These are phyloP conservation scores for Aurelia coerulea DNA, from an alignment of 30 jellyfish, hydroid and myxozoan species.

Conservation along the genomic window DNA sequence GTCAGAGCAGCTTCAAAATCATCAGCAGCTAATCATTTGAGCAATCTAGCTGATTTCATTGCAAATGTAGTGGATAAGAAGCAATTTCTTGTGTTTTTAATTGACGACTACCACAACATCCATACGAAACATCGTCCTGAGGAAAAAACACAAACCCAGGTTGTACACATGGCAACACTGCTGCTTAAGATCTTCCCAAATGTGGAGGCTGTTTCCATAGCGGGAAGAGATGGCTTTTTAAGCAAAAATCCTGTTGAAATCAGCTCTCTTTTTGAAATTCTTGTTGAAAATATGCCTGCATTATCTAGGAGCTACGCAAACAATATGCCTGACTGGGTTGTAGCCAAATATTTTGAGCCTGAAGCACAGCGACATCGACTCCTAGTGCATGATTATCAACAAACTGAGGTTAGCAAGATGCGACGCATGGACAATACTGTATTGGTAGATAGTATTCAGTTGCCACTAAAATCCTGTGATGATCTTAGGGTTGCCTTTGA, in stretches of 20 bases:
- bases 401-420: constrained; percentile 8
- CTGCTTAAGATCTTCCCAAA: not conserved
- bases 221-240: not conserved
- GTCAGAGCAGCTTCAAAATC: constrained; percentile 21
- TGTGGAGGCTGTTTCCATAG: constrained; percentile 3
- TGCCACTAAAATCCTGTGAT: not conserved
- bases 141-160: constrained; percentile 11
- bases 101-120: constrained; percentile 32
- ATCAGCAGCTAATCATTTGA: constrained; percentile 14
- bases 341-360: constrained; percentile 23
- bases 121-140: constrained; percentile 19
- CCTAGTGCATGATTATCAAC: constrained; percentile 8
- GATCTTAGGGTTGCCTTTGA: not conserved
- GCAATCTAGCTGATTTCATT: not conserved
- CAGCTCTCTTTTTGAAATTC: not conserved
- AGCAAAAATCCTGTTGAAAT: constrained; percentile 22
- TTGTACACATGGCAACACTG: constrained; percentile 15
- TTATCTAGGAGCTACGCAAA: constrained; percentile 4
- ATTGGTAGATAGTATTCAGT: constrained; percentile 12
- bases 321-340: constrained; percentile 22
- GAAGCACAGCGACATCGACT: not conserved
- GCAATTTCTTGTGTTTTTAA: constrained; percentile 19
- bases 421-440: constrained; percentile 3
- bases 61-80: constrained; percentile 10
- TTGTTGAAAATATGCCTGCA: not conserved